These are phyloP conservation scores for Helicoverpa armigera DNA, from an alignment of 1,140 invertebrate genomes.

Conservation along the genomic window DNA sequence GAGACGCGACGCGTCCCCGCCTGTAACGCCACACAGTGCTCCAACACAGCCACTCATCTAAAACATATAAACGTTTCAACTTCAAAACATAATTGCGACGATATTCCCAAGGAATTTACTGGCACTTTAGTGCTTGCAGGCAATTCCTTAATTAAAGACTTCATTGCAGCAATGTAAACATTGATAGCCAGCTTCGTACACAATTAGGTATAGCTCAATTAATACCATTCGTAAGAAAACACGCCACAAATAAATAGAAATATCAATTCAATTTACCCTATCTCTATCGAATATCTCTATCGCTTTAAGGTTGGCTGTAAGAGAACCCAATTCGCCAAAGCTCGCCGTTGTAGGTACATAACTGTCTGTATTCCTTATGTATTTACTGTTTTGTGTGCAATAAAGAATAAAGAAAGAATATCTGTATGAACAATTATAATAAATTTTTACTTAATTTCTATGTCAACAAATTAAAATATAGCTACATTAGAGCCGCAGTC, in stretches of 20 bases:
- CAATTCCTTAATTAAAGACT: neutral
- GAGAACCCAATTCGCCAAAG: no score
- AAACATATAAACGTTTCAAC: constrained; percentile 11
- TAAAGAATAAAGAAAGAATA: no score
- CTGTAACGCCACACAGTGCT: constrained; percentile 43
- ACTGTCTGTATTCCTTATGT: no score
- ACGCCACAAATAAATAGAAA: neutral
- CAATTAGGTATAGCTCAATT: no score
- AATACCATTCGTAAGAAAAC: neutral
- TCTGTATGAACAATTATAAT: constrained; percentile 1
- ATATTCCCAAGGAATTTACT: no score
- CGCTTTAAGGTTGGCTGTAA: no score
- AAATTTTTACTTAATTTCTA: neutral
- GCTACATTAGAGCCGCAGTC: neutral
- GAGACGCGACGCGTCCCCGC: constrained; percentile 65
- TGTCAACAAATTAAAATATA: constrained; percentile 2
- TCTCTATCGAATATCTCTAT: no score
- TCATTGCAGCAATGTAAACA: neutral
- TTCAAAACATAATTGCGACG: neutral
- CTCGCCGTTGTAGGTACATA: no score
- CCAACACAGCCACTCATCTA: constrained; percentile 1
- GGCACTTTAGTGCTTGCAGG: no score
- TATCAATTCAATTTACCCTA: no score
- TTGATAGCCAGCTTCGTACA: neutral
- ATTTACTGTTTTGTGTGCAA: no score